Percentiles rank a stretch among this genome's conserved stretches.
phyloP scores from a whole-genome alignment of 2,113 vertebrate genomes.

The Phrynocephalus versicolor region DNA sequence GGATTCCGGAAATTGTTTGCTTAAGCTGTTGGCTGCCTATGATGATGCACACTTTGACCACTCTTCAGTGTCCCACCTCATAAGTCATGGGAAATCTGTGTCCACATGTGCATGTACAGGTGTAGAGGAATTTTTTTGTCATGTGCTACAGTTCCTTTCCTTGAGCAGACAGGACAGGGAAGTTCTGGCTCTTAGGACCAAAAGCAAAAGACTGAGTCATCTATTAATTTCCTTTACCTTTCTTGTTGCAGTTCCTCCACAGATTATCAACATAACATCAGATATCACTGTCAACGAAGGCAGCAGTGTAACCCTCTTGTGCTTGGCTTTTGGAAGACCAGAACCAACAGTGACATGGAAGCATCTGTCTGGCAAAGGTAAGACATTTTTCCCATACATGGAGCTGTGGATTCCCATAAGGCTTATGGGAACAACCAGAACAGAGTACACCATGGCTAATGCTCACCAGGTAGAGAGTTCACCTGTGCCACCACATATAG shows the following conservation, averaged over 20 bases:
- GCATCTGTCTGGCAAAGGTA: conserved; percentile 89
- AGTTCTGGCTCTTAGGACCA: background rate
- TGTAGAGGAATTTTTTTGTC: background rate
- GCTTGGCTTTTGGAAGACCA: conserved; percentile 91
- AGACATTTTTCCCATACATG: conserved; percentile 10
- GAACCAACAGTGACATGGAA: conserved; percentile 93
- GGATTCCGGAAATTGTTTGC: too few relatives aligned
- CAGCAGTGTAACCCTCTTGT: conserved; percentile 91
- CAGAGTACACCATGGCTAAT: too few relatives aligned
- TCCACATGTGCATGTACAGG: too few relatives aligned
- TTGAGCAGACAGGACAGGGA: background rate
- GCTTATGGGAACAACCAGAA: background rate
- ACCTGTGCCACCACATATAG: background rate
- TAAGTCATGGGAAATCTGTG: background rate
- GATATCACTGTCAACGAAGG: conserved; percentile 95
- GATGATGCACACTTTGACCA: background rate
- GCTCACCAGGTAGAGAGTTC: too few relatives aligned
- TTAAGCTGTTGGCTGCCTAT: too few relatives aligned
- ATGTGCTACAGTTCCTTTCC: background rate
- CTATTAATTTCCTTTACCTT: conserved; percentile 22
- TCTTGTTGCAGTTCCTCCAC: conserved; percentile 86
- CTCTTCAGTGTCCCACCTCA: background rate
- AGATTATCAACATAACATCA: conserved; percentile 92
- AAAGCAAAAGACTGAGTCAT: background rate
- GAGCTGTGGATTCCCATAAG: background rate